These are phyloP conservation scores for Melierax canorus DNA, from an alignment of 2,113 vertebrate genomes.

Conservation along the genomic window DNA sequence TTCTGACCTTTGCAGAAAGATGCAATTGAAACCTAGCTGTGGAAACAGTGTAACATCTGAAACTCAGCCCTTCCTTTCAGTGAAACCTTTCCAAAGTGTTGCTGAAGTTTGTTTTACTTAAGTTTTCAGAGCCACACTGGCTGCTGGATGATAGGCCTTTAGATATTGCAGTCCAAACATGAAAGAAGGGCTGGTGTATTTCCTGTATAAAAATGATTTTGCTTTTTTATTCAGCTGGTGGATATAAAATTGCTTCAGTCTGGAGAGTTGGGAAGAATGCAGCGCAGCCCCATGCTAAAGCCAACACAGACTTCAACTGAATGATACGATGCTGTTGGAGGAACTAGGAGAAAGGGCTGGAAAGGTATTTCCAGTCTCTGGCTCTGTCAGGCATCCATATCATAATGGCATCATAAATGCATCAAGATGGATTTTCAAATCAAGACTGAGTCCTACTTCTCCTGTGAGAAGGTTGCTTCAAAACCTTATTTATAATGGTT, in stretches of 20 bases:
- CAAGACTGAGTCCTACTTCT: not conserved
- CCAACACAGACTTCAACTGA: not conserved
- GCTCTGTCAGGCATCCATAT: not conserved
- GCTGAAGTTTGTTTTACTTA: not conserved
- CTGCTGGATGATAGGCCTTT: not conserved
- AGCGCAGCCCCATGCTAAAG: not conserved
- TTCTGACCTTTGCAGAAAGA: conserved; percentile 8
- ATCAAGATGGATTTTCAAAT: not conserved
- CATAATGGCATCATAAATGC: not conserved
- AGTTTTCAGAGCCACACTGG: not conserved
- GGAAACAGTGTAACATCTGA: not conserved
- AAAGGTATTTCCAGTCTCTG: not conserved
- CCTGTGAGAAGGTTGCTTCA: not conserved
- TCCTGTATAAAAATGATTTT: not conserved
- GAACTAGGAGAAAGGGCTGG: not conserved
- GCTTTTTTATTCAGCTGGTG: not conserved
- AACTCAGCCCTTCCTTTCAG: not conserved
- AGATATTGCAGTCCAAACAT: not conserved
- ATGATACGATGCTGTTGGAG: fast-evolving
- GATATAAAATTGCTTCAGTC: not conserved
- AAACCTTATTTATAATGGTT: not conserved
- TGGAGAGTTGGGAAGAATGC: not conserved
- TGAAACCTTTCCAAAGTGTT: not conserved
- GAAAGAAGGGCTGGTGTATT: not conserved
- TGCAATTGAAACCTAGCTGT: not conserved